These are phyloP conservation scores for Pristionchus arcanus DNA, from an alignment of 2,888 invertebrate genomes.

Conservation along the genomic window DNA sequence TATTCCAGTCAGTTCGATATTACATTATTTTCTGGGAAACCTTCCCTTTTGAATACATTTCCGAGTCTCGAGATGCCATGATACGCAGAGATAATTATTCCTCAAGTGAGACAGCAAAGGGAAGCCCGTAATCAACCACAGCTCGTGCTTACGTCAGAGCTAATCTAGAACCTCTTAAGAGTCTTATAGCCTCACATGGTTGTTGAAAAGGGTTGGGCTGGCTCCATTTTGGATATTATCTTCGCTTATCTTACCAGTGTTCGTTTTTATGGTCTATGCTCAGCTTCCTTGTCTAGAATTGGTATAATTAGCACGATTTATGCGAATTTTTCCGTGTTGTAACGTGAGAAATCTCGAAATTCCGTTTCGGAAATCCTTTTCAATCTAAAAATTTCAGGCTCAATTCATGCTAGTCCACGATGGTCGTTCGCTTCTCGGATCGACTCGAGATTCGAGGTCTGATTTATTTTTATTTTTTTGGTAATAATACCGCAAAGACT, in stretches of 20 bases:
- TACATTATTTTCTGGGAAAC: too few relatives aligned
- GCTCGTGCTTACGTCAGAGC: not conserved
- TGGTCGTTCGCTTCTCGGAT: slow-evolving; percentile 46
- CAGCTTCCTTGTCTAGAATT: too few relatives aligned
- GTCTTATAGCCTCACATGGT: not conserved
- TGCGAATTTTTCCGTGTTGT: too few relatives aligned
- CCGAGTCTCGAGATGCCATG: not conserved
- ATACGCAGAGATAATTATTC: not conserved
- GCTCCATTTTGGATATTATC: too few relatives aligned
- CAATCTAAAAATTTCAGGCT: not conserved
- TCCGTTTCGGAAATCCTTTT: too few relatives aligned
- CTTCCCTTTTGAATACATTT: not conserved
- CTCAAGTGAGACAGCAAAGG: not conserved
- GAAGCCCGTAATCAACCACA: slow-evolving; percentile 13
- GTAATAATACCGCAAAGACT: not conserved
- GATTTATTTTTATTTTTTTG: not conserved
- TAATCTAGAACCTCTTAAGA: slow-evolving; percentile 23
- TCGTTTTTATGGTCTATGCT: too few relatives aligned
- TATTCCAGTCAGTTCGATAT: too few relatives aligned
- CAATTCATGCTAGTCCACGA: not conserved
- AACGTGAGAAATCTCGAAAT: too few relatives aligned
- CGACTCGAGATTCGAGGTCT: slow-evolving; percentile 37
- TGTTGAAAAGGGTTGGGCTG: too few relatives aligned
- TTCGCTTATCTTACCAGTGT: too few relatives aligned
- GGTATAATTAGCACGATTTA: too few relatives aligned